Evolutionary conservation across 2,113 vertebrate species (phyloP), one percentile per base, ranked within the genome.

Genomic region (Eolophus roseicapilla): DNA sequence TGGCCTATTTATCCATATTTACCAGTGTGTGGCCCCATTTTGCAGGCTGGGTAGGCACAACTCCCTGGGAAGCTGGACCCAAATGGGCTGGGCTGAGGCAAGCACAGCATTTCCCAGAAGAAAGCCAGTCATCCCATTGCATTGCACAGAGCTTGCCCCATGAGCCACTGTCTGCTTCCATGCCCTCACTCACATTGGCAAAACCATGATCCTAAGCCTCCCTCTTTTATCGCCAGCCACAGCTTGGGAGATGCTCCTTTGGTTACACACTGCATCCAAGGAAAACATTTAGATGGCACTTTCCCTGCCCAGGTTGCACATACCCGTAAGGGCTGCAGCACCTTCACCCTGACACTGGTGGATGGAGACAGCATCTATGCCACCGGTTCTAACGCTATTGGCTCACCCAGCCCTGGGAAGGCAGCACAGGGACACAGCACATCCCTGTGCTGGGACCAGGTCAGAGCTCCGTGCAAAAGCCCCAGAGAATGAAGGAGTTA

Each of bases 401-500:
- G 19, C 35, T 24, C 17, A 16, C 12, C 41, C 65, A 25, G 19
- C 28, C 29, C 63, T 9, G 24, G 39, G 50, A 86, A 69, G 39
- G 52, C 0, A 11, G 44, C 77, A 7, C 28, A 5, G 28, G 75
- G 55, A 52, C 19, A 10, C 65, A 59, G 28, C 16, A 8, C 0
- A 1, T 64, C 41, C 68, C n/a, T 5, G 13, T 2, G 7, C 25
- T 7, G 12, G 52, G 27, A 5, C 23, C 17, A 2, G 44, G 35
- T 47, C 20, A 1, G 23, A 25, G 24, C 41, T 31, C 31, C 4
- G 4, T 43, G 62, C 55, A 39, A 70, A 91, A 88, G 21, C 17
- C 67, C 62, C 11, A 14, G 81, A 67, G 75, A 29, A 7, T 3
- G 73, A 95, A 97, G 90, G 97, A 92, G 97, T 98, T 98, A 97